phyloP scores from a whole-genome alignment of 2,888 invertebrate species.

The Ophioninae sp. region DNA sequence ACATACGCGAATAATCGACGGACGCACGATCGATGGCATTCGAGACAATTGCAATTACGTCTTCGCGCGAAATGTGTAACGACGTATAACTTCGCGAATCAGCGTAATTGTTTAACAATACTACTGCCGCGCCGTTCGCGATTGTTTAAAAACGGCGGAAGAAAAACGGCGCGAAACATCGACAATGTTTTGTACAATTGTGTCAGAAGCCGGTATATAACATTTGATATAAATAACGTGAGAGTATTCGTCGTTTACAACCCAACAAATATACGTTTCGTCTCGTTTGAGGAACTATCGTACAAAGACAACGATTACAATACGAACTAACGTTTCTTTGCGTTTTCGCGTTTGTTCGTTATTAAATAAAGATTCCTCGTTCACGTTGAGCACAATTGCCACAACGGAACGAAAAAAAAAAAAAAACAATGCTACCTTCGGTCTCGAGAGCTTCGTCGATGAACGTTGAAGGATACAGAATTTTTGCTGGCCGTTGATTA shows the following conservation, averaged over 20 bases:
- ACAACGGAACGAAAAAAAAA: neutral
- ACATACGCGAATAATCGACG: conserved; percentile 8
- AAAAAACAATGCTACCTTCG: conserved; percentile 18
- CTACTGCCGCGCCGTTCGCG: neutral
- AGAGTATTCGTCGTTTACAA: conserved; percentile 55
- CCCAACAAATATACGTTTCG: conserved; percentile 44
- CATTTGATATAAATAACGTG: conserved; percentile 33
- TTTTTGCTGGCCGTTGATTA: too few relatives aligned
- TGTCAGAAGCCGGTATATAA: conserved; percentile 25
- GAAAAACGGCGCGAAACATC: neutral
- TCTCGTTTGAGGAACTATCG: conserved; percentile 41
- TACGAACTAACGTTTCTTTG: conserved; percentile 23
- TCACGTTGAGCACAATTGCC: conserved; percentile 7
- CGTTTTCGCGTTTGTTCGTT: neutral
- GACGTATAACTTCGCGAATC: neutral
- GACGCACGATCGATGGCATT: neutral
- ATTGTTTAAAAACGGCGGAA: neutral
- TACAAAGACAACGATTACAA: conserved; percentile 18
- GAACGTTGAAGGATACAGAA: too few relatives aligned
- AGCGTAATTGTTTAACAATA: neutral
- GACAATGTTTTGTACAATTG: conserved; percentile 44
- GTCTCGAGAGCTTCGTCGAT: too few relatives aligned
- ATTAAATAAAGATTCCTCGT: conserved; percentile 21
- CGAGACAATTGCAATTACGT: conserved; percentile 9
- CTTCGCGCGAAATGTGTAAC: neutral